Evolutionary conservation across 2,797 vertebrate species (phyloP).

Genomic region (Enteromius viviparus): DNA sequence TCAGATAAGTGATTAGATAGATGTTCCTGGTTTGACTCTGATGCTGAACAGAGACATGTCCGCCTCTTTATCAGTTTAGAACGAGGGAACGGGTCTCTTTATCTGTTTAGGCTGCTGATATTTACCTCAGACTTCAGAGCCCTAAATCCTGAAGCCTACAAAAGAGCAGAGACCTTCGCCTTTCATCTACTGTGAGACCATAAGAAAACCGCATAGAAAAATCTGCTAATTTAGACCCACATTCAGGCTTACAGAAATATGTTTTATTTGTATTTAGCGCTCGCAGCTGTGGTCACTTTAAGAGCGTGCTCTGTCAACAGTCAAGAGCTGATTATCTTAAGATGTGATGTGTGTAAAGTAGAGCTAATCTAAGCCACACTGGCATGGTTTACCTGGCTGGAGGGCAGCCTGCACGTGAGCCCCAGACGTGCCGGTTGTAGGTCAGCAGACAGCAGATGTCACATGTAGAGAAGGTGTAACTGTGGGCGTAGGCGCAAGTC

Average conservation of each 20-base stretch:
- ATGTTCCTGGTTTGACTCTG: constrained; percentile 73
- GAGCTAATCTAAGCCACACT: constrained; percentile 48
- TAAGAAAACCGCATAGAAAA: constrained; percentile 70
- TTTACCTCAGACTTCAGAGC: constrained; percentile 73
- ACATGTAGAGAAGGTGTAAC: constrained; percentile 11
- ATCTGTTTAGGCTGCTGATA: constrained; percentile 74
- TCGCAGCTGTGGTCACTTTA: constrained; percentile 57
- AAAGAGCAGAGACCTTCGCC: constrained; percentile 67
- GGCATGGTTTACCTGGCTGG: constrained; percentile 54
- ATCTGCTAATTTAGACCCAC: constrained; percentile 73
- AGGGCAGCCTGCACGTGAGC: constrained; percentile 44
- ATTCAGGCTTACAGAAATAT: constrained; percentile 74
- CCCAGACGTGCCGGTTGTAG: constrained; percentile 45
- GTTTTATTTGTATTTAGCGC: neutral
- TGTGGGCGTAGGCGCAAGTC: constrained; percentile 34
- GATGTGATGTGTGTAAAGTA: constrained; percentile 57
- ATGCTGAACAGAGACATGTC: constrained; percentile 73
- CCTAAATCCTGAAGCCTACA: constrained; percentile 73
- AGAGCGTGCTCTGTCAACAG: constrained; percentile 71
- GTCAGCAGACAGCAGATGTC: constrained; percentile 56
- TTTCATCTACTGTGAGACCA: constrained; percentile 73
- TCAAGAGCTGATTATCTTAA: constrained; percentile 60
- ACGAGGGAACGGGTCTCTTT: constrained; percentile 67
- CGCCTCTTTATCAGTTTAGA: constrained; percentile 61
- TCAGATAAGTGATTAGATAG: constrained; percentile 78